phyloP scores from a whole-genome alignment of 2,797 vertebrate genomes.

The Trachops cirrhosus region DNA sequence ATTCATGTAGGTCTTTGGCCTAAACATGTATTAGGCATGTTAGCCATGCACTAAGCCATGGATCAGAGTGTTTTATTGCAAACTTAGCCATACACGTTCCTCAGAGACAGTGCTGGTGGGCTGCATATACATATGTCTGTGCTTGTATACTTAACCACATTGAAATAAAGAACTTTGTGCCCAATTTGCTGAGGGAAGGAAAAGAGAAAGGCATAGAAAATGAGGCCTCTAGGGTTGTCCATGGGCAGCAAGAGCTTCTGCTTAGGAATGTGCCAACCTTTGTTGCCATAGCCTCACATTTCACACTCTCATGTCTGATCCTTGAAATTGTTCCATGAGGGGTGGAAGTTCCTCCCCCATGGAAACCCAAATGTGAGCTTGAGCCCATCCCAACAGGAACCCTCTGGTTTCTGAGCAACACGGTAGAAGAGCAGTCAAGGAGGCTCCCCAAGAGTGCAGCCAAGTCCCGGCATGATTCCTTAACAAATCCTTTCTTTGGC shows the following conservation, averaged over 20 bases:
- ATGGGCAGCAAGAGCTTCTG: not conserved
- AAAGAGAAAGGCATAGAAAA: not conserved
- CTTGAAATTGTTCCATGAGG: not conserved
- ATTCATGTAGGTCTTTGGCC: not conserved
- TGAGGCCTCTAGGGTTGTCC: not conserved
- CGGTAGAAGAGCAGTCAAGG: accelerated
- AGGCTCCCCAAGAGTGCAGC: not conserved
- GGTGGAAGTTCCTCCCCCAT: not conserved
- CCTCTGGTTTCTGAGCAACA: not conserved
- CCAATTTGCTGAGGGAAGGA: not conserved
- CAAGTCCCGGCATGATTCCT: not conserved
- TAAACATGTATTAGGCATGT: not conserved
- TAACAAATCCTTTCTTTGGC: not conserved
- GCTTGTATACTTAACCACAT: not conserved
- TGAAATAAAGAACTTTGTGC: not conserved
- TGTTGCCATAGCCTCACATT: not conserved
- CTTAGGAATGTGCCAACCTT: not conserved
- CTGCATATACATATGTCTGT: not conserved
- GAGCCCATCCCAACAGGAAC: not conserved
- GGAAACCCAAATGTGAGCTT: not conserved
- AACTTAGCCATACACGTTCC: not conserved
- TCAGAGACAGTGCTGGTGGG: not conserved
- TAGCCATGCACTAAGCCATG: not conserved
- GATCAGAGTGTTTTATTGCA: not conserved
- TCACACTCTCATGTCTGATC: not conserved